These are phyloP conservation scores for Echeneis naucrates DNA, from an alignment of 2,797 vertebrate species.

Conservation along the genomic window DNA sequence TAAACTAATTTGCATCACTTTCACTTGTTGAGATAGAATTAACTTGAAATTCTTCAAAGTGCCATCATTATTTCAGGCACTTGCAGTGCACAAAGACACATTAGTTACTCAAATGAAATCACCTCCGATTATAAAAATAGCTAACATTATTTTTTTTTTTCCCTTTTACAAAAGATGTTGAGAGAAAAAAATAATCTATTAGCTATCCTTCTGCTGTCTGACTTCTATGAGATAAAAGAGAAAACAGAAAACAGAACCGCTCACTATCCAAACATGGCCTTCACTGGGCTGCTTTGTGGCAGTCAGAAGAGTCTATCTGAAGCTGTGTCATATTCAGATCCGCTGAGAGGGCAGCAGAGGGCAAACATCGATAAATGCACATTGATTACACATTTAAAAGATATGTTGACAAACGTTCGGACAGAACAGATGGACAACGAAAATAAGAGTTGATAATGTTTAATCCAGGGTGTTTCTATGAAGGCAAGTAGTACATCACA, in stretches of 20 bases:
- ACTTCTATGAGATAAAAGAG: constrained; percentile 24
- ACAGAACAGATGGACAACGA: constrained; percentile 44
- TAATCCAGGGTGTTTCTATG: constrained; percentile 49
- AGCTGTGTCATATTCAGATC: constrained; percentile 38
- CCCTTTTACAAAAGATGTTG: constrained; percentile 59
- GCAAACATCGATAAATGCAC: constrained; percentile 31
- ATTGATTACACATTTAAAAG: constrained; percentile 29
- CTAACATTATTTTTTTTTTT: constrained; percentile 61
- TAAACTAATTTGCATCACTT: constrained; percentile 26
- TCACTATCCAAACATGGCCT: constrained; percentile 44
- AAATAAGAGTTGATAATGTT: constrained; percentile 49
- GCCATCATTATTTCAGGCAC: constrained; percentile 17
- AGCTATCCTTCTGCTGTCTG: constrained; percentile 29
- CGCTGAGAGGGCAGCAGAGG: constrained; percentile 20
- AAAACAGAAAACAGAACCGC: constrained; percentile 44
- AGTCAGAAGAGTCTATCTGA: constrained; percentile 24
- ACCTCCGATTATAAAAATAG: constrained; percentile 52
- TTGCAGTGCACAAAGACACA: constrained; percentile 7
- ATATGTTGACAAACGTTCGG: constrained; percentile 22
- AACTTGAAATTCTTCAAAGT: constrained; percentile 26
- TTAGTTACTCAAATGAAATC: constrained; percentile 26
- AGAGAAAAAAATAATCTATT: constrained; percentile 19
- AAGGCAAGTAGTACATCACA: constrained; percentile 46
- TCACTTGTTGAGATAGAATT: constrained; percentile 23
- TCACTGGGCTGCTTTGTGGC: constrained; percentile 42